Percentiles rank a stretch among this genome's conserved stretches.
These are phyloP conservation scores for Acanthosoma haemorrhoidale DNA, from an alignment of 2,888 invertebrate species.

Conservation along the genomic window DNA sequence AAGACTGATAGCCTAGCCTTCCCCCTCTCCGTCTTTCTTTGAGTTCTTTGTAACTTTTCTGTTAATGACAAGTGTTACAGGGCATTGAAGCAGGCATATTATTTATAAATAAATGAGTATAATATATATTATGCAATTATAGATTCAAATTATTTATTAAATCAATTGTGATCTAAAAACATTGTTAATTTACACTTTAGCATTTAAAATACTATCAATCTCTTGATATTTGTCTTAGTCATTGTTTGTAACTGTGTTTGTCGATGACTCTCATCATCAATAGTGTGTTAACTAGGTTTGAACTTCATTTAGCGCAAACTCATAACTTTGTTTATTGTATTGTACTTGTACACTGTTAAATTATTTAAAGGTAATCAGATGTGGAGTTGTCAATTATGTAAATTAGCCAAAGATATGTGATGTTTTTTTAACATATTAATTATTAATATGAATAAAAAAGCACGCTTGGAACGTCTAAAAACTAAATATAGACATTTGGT, in stretches of 20 bases:
- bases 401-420: slow-evolving; percentile 7
- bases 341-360: background rate
- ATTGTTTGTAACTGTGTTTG: background rate
- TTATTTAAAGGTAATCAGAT: background rate
- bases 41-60: background rate
- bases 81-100: background rate
- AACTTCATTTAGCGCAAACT: background rate
- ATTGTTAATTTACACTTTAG: background rate
- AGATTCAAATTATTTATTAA: background rate
- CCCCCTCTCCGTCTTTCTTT: slow-evolving; percentile 2
- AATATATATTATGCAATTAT: too few species aligned
- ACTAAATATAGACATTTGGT: slow-evolving; percentile 3
- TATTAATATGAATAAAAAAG: slow-evolving; percentile 12
- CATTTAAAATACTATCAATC: background rate
- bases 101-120: too few species aligned
- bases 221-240: background rate
- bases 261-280: background rate
- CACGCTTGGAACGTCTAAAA: background rate
- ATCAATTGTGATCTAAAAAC: background rate
- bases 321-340: background rate
- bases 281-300: too few species aligned
- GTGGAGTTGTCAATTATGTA: background rate
- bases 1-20: slow-evolving; percentile 3
- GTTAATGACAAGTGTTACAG: too few species aligned
- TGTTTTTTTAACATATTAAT: slow-evolving; percentile 10